A percentile compares a stretch with the other conserved stretches of the same genome.
Conservation (phyloP, 2,888 invertebrate species). For the Dasypolia templi region DNA sequence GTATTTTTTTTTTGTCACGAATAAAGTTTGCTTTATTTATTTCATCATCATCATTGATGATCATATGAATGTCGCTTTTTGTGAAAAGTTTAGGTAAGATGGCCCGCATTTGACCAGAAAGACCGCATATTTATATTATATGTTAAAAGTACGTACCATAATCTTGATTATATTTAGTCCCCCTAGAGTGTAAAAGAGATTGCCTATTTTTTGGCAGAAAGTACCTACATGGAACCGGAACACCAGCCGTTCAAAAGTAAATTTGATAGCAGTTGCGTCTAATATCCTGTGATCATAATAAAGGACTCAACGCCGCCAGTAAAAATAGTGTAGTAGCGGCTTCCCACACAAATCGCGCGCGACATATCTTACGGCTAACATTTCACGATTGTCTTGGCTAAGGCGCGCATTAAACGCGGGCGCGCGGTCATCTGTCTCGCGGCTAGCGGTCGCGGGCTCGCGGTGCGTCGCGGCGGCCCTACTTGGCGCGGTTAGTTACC, state of each 20-base stretch:
- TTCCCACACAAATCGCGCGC: constrained; percentile 72
- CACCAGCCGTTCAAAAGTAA: neutral
- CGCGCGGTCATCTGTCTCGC: constrained; percentile 72
- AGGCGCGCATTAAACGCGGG: constrained; percentile 68
- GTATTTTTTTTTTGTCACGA: constrained; percentile 27
- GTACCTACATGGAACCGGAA: no score
- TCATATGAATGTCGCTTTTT: no score
- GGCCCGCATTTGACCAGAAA: no score
- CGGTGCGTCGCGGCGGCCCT: constrained; percentile 55
- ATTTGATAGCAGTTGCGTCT: neutral
- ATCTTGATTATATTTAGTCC: neutral
- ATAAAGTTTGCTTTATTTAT: constrained; percentile 3
- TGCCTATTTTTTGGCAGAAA: neutral
- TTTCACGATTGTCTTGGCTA: constrained; percentile 66
- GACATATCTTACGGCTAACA: constrained; percentile 62
- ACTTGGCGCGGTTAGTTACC: constrained; percentile 73
- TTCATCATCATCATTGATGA: neutral
- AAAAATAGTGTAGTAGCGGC: constrained; percentile 54
- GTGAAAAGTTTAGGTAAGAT: no score
- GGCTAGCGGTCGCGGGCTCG: constrained; percentile 60
- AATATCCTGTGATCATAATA: neutral
- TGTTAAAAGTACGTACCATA: neutral
- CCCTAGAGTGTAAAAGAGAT: neutral
- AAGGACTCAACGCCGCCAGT: neutral
- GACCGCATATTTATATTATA: neutral